Evolutionary conservation across 1,140 invertebrate genomes (phyloP).

Genomic region (Cecropterus lyciades): DNA sequence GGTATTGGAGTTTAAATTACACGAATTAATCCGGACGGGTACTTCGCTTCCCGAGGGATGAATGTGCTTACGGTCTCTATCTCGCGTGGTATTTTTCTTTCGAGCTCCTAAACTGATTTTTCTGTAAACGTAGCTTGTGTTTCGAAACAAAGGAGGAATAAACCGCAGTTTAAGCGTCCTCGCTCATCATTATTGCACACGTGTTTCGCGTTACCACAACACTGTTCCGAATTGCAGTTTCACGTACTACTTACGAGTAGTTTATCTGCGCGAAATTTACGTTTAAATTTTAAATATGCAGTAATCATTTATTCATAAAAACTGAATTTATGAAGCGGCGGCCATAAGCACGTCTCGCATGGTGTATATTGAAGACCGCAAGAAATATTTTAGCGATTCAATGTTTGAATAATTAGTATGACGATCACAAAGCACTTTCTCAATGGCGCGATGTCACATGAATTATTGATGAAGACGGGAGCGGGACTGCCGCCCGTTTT

Average conservation of each 20-base stretch:
- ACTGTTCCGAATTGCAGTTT: conserved; percentile 38
- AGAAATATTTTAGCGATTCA: conserved; percentile 66
- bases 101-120: conserved; percentile 36
- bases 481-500: conserved; percentile 41
- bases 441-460: conserved; percentile 77
- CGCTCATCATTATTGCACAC: conserved; percentile 38
- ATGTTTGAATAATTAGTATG: conserved; percentile 74
- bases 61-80: conserved; percentile 48
- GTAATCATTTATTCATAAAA: conserved; percentile 37
- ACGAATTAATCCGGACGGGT: conserved; percentile 72
- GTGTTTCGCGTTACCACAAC: conserved; percentile 44
- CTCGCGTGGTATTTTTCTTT: conserved; percentile 52
- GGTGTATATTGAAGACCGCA: conserved; percentile 44
- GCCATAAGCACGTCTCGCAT: conserved; percentile 22
- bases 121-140: conserved; percentile 21
- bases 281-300: conserved; percentile 24
- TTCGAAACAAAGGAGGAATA: conserved; percentile 23
- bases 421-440: conserved; percentile 79
- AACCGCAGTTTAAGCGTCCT: conserved; percentile 15
- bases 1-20: conserved; percentile 78
- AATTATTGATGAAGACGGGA: conserved; percentile 71
- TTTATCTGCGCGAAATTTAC: conserved; percentile 42
- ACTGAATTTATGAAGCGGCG: conserved; percentile 21
- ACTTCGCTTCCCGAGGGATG: conserved; percentile 56
- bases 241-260: conserved; percentile 28